These are phyloP conservation scores for Ligdia adustata DNA, from an alignment of 2,888 invertebrate genomes.

Conservation along the genomic window DNA sequence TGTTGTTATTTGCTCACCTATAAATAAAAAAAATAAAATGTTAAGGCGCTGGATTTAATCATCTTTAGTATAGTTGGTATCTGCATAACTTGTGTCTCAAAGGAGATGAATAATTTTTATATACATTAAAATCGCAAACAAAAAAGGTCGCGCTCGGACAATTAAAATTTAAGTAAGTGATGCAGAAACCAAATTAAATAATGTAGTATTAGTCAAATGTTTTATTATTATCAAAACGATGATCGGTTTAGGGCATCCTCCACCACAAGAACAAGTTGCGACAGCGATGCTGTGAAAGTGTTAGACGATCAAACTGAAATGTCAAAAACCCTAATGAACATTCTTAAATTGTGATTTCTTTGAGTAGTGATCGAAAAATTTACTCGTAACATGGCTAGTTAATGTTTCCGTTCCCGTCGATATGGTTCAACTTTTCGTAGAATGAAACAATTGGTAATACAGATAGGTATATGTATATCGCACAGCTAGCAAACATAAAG, in stretches of 20 bases:
- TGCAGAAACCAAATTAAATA: conserved; percentile 15
- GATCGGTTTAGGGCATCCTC: conserved; percentile 22
- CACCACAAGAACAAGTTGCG: conserved; percentile 22
- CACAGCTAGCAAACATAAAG: neutral
- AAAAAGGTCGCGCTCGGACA: too few species aligned
- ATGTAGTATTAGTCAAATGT: conserved; percentile 9
- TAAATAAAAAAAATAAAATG: conserved; percentile 40
- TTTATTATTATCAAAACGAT: conserved; percentile 14
- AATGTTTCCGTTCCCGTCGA: conserved; percentile 4
- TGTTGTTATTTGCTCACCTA: conserved; percentile 73
- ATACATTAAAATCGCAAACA: too few species aligned
- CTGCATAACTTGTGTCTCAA: conserved; percentile 27
- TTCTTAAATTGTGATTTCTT: neutral
- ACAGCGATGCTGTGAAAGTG: conserved; percentile 18
- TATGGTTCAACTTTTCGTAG: conserved; percentile 11
- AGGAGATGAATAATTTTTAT: too few species aligned
- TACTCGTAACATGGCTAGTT: neutral
- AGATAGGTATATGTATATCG: conserved; percentile 13
- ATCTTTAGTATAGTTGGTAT: conserved; percentile 32
- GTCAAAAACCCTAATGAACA: conserved; percentile 7
- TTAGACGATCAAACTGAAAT: conserved; percentile 20
- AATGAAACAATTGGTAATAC: conserved; percentile 18
- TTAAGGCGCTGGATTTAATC: too few species aligned
- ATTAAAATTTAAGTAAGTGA: too few species aligned
- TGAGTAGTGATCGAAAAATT: conserved; percentile 7